These are phyloP conservation scores for Petrolisthes cinctipes DNA, from an alignment of 2,888 invertebrate species.

Conservation along the genomic window DNA sequence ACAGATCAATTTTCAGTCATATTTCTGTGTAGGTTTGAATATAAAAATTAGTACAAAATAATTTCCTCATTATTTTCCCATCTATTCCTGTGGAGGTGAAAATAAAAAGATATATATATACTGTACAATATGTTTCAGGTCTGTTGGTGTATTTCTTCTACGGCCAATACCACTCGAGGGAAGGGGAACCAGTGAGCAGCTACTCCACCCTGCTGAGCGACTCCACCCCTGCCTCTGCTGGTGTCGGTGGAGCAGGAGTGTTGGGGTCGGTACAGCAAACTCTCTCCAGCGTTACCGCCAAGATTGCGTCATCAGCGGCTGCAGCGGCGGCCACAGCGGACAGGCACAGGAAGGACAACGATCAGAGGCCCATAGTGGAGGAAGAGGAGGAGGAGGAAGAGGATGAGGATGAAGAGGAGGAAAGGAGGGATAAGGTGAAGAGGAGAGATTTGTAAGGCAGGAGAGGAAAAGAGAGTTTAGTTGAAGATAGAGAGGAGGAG, in stretches of 20 bases:
- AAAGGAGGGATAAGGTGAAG: conserved; percentile 55
- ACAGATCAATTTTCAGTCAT: no score
- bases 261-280: conserved; percentile 69
- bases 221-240: conserved; percentile 76
- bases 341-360: conserved; percentile 61
- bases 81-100: background rate
- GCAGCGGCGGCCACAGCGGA: conserved; percentile 24
- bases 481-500: background rate
- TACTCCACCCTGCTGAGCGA: conserved; percentile 78
- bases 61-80: background rate
- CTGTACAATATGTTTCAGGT: conserved; percentile 73
- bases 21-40: no score
- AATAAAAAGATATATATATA: background rate
- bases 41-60: background rate
- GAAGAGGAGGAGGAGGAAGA: conserved; percentile 65
- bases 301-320: conserved; percentile 48
- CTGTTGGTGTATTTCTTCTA: conserved; percentile 86
- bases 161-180: conserved; percentile 84
- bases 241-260: conserved; percentile 69
- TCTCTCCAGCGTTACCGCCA: conserved; percentile 52
- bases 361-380: conserved; percentile 67
- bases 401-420: conserved; percentile 66
- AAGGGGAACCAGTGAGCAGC: conserved; percentile 76
- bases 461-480: background rate
- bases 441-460: background rate